These are phyloP conservation scores for Parazoanthus swiftii DNA, from an alignment of 92 coral and sea anemone species.

Conservation along the genomic window DNA sequence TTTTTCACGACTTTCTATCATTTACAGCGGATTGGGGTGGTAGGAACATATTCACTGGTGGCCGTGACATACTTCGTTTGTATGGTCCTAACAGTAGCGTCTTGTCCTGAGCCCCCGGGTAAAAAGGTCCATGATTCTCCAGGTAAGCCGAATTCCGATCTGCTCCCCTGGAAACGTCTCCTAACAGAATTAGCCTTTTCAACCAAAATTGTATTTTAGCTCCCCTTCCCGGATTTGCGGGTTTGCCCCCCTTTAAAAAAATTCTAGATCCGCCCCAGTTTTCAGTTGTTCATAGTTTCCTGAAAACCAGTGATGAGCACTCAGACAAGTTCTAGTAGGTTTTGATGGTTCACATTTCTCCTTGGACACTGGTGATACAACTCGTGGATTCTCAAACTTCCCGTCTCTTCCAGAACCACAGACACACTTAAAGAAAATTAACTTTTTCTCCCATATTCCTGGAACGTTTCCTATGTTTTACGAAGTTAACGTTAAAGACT, in stretches of 20 bases:
- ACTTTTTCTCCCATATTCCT: too few species aligned
- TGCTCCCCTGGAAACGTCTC: neutral
- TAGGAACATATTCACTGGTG: constrained; percentile 88
- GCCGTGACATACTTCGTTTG: constrained; percentile 86
- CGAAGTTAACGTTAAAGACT: too few species aligned
- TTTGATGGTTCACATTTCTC: neutral
- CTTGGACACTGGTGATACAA: too few species aligned
- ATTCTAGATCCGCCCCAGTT: too few species aligned
- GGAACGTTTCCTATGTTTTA: too few species aligned
- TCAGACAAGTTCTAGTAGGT: neutral
- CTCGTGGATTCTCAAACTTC: neutral
- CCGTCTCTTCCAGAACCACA: neutral
- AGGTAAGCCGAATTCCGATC: constrained; percentile 46
- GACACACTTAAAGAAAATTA: too few species aligned
- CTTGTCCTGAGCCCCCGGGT: constrained; percentile 89
- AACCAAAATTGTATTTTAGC: neutral
- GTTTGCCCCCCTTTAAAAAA: too few species aligned
- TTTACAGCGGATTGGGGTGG: constrained; percentile 83
- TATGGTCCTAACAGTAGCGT: constrained; percentile 79
- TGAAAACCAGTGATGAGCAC: neutral
- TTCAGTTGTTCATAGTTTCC: neutral
- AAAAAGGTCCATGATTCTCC: constrained; percentile 70
- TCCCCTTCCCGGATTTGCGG: too few species aligned
- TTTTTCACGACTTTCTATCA: neutral
- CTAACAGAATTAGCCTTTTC: neutral